Base-by-base conservation (phyloP, 2,888 invertebrate species). In the Podabrus alpinus region DNA sequence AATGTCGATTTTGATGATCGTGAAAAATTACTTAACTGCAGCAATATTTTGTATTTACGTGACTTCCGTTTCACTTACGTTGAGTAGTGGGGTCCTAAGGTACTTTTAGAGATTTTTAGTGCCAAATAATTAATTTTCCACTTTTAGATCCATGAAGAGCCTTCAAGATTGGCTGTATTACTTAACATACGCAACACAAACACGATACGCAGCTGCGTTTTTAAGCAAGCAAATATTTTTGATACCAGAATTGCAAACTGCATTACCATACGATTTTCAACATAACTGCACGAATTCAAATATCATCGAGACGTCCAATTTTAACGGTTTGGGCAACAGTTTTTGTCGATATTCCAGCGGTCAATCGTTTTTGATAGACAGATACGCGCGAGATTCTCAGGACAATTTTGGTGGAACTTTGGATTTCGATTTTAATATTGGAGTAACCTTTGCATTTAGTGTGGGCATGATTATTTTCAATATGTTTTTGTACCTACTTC, bases 151-250 rank as follows among this genome's bases (percentile, higher is more conserved):
- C 0, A 92, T 93, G 83, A 92, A 93, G 85, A 93, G 94, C 13
- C 90, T 94, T 75, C 94, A 95, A 81, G 94, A 95, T 59, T 95
- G 95, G 94, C 87, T 95, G 3, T 93, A 92, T 86, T 95, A 95
- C 85, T 86, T 94, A 59, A 94, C 94, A 0, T 95, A 94, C 85
- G 91, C 92, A 11, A 93, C 94, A 0, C 94, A 95, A 86, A 92
- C 93, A 0, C 91, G 95, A 9, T 96, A 95, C 86, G 94, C 94
- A 0, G 92, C 94, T 0, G 92, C 94, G 1, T 91, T 93, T 83
- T 88, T 96, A 15, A 93, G 93, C 84, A 89, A 93, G 69, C 93
- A 92, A 84, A 89, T 94, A 9, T 95, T 95, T 85, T 89, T 86
- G 9, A 81, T 89, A 72, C 89, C 90, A 64, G 86, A 89, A 29